Conservation (phyloP, 2,113 vertebrate genomes). For the Cranoglanis bouderius region DNA sequence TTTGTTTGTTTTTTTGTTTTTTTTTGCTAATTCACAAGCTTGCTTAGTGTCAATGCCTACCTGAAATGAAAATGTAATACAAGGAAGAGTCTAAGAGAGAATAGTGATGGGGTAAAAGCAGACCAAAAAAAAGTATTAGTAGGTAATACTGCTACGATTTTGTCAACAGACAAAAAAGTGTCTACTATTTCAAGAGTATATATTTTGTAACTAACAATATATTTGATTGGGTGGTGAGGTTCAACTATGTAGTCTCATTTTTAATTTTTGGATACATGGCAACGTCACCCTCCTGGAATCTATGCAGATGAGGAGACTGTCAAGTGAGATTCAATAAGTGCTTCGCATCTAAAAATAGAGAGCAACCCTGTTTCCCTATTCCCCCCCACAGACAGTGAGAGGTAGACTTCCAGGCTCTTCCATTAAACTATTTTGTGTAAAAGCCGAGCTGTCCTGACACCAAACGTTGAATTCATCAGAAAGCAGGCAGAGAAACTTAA, state of each 20-base stretch:
- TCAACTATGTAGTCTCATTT: neutral
- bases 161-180: neutral
- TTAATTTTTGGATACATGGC: neutral
- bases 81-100: neutral
- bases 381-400: neutral
- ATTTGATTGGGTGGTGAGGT: neutral
- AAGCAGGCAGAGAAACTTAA: neutral
- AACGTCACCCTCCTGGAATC: neutral
- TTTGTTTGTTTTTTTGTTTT: too few species aligned
- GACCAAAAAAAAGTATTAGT: neutral
- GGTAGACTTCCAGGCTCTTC: neutral
- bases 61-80: neutral
- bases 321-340: neutral
- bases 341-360: neutral
- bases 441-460: neutral
- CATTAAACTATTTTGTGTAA: neutral
- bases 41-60: neutral
- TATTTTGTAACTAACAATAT: neutral
- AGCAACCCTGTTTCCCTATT: neutral
- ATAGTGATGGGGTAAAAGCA: neutral
- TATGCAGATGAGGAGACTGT: neutral
- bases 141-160: neutral
- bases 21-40: neutral
- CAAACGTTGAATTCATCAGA: neutral
- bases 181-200: neutral